Percentiles rank a stretch among this genome's conserved stretches.
These are phyloP conservation scores for Nyctibius bracteatus DNA, from an alignment of 2,113 vertebrate species.

Conservation along the genomic window DNA sequence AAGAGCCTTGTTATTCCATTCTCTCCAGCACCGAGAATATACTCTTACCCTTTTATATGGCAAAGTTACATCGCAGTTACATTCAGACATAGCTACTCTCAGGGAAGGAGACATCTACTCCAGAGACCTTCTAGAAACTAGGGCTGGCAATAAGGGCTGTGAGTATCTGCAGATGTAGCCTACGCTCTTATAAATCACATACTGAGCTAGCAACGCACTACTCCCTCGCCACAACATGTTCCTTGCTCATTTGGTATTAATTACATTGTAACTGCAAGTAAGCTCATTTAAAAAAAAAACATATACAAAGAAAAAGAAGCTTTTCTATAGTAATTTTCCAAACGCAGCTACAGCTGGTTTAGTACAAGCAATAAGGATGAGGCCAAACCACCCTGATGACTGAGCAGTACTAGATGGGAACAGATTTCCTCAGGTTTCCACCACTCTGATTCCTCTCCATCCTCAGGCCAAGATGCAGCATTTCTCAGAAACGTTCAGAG, in stretches of 20 bases:
- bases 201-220: fast-evolving
- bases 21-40: not conserved
- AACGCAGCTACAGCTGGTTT: not conserved
- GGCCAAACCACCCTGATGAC: not conserved
- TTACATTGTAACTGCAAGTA: not conserved
- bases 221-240: not conserved
- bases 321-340: not conserved
- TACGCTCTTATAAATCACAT: not conserved
- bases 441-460: not conserved
- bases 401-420: not conserved
- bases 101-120: not conserved
- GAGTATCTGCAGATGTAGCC: not conserved
- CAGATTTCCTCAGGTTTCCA: not conserved
- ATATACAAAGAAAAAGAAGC: not conserved
- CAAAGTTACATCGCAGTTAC: not conserved
- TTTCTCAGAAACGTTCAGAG: not conserved
- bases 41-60: fast-evolving
- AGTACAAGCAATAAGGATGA: not conserved
- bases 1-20: not conserved
- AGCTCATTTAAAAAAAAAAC: not conserved
- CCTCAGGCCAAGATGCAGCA: not conserved
- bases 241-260: not conserved
- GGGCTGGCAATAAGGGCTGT: not conserved
- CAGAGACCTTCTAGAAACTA: not conserved
- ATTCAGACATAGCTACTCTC: not conserved